phyloP scores from a whole-genome alignment of 1,140 invertebrate genomes.

The Caenorhabditis briggsae region DNA sequence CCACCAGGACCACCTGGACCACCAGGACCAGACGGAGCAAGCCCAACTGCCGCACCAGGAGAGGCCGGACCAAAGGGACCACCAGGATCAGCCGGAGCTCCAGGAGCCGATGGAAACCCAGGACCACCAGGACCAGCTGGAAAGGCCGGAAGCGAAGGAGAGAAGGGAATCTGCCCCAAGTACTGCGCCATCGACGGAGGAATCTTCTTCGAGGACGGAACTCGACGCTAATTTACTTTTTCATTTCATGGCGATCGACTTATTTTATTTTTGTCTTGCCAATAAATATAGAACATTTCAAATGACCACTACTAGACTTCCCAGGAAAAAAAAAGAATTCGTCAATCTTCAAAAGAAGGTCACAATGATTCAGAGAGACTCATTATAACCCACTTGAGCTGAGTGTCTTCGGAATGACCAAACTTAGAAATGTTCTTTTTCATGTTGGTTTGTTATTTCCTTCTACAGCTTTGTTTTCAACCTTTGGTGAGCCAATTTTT shows the following conservation, averaged over 20 bases:
- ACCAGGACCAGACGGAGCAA: slow-evolving; percentile 71
- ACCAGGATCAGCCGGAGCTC: slow-evolving; percentile 62
- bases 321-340: not conserved
- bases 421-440: not conserved
- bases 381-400: slow-evolving; percentile 41
- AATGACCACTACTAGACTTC: not conserved
- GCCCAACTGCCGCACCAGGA: slow-evolving; percentile 51
- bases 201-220: slow-evolving; percentile 75
- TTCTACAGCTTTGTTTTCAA: not conserved
- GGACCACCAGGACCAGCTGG: slow-evolving; percentile 66
- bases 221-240: slow-evolving; percentile 46
- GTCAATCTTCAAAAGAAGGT: slow-evolving; percentile 20
- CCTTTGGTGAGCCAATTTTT: not conserved
- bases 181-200: slow-evolving; percentile 75
- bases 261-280: slow-evolving; percentile 14
- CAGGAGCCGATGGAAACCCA: slow-evolving; percentile 66
- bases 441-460: not conserved
- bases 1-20: slow-evolving; percentile 64
- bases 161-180: slow-evolving; percentile 75
- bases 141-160: slow-evolving; percentile 66
- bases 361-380: slow-evolving; percentile 2
- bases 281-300: slow-evolving; percentile 39
- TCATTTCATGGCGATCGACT: not conserved
- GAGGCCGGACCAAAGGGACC: slow-evolving; percentile 62
- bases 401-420: slow-evolving; percentile 8